Evolutionary conservation across 2,888 invertebrate genomes (phyloP), one percentile per base, ranked within the genome.

Genomic region (Halocaridina rubra): DNA sequence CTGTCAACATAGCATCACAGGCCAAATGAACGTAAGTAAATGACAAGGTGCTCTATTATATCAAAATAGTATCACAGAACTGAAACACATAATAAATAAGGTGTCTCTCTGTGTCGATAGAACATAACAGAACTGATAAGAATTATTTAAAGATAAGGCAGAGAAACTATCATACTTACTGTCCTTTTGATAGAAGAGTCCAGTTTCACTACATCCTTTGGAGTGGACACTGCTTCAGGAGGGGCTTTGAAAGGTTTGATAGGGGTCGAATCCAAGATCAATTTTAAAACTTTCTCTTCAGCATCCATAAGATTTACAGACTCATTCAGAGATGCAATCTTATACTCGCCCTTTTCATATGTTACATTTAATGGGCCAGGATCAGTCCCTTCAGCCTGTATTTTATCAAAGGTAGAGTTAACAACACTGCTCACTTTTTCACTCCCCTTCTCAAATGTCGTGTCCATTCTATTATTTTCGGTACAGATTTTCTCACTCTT

Each of bases 181-280:
- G 27, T 61, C 24, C 59, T 39, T 33, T 80, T 80, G 33, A n/a
- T 24, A 71, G 72, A 19, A 19, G 33, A 30, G 4, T 74, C 16
- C n/a, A 22, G 30, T 3, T 39, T 59, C 4, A n/a, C 57, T 27
- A 39, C 27, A 29, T n/a, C 22, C 24, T 82, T 82, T 22, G 81
- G 81, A 13, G 81, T 82, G 71, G 71, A 82, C 10, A 67, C 29
- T 24, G 75, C 69, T 7, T 64, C 75, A 16, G 75, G 75, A 8
- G 16, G 19, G 1, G 10, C 29, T 16, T 59, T 67, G 24, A 33
- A 33, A 2, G 67, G n/a, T 32, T 82, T 82, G 32, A 46, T 67
- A 7, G 81, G 81, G 5, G 81, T 82, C n/a, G 81, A 39, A 39
- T 82, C 81, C 5, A 82, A 29, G 19, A 82, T 82, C 57, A 82